phyloP scores from a whole-genome alignment of 2,888 invertebrate species.

The Adineta ricciae region DNA sequence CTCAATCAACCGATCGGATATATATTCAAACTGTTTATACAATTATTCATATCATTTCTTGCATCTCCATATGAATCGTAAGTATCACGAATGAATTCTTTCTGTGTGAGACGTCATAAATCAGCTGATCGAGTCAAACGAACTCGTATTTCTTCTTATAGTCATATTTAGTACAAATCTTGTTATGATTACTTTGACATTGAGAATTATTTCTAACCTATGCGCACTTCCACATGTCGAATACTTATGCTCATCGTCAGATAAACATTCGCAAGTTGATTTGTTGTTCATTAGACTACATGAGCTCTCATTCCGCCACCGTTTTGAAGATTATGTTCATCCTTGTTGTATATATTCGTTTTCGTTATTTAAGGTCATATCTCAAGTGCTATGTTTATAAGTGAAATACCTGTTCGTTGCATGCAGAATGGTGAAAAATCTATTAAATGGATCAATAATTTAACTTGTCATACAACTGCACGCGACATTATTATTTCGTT shows the following conservation, averaged over 20 bases:
- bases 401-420: conserved; percentile 6
- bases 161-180: too few species aligned
- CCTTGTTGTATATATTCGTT: not conserved
- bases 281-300: too few species aligned
- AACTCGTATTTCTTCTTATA: too few species aligned
- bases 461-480: not conserved
- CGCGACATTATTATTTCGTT: not conserved
- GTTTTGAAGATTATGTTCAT: too few species aligned
- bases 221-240: too few species aligned
- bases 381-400: not conserved
- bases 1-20: not conserved
- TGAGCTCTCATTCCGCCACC: too few species aligned
- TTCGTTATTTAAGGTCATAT: not conserved
- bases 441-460: conserved; percentile 8
- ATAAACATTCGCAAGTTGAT: too few species aligned
- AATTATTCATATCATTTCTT: not conserved
- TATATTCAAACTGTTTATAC: not conserved
- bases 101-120: too few species aligned
- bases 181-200: too few species aligned
- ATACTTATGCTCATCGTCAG: too few species aligned
- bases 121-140: too few species aligned
- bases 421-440: not conserved
- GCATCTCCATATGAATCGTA: not conserved
- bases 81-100: not conserved
- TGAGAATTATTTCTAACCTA: too few species aligned